Base-by-base conservation (phyloP, 2,888 invertebrate genomes). In the Epiblema foenella region DNA sequence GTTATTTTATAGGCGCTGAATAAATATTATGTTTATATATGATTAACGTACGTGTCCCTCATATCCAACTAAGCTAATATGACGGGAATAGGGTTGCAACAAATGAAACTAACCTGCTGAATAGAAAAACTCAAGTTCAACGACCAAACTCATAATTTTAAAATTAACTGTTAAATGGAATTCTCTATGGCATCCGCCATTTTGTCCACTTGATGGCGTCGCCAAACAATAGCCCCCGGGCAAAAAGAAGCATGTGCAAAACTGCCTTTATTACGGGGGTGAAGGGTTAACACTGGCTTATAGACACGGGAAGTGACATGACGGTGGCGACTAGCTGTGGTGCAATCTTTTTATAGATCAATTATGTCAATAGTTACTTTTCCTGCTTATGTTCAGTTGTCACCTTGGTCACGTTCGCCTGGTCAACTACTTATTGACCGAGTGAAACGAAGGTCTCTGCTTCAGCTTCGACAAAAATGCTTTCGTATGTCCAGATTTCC, bases 181-280 rank as follows among this genome's bases (percentile, higher is more conserved):
- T 29, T 18, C 33, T 52, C 58, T 18, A 18, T 42, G 29, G 39
- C 24, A n/a, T 37, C 69, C 39, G 58, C 63, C 69, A 69, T 59
- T 51, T 64, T 71, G 60, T 67, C 73, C 75, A 75, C 73, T 73
- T 75, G 85, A 84, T 85, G 81, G 85, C 82, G 83, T 79, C 79
- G 76, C 81, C 81, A 81, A 83, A 84, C 82, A 85, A 77, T 77
- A 72, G 76, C 75, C 70, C 58, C 57, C 29, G 8, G 83, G 78
- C 85, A 87, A 86, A 83, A 79, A 81, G 78, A 79, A 81, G 77
- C 77, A 78, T 69, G 75, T 73, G 76, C 75, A 74, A 73, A 79
- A 81, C 83, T 72, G 78, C 79, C 81, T 86, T 88, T 87, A 89
- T 89, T 87, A 86, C 77, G 70, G 79, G 79, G 79, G 81, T 74